Percentiles rank a stretch among this genome's conserved stretches.
Conservation (phyloP, 92 coral and sea anemone genomes). For the Bergia puertoricense region DNA sequence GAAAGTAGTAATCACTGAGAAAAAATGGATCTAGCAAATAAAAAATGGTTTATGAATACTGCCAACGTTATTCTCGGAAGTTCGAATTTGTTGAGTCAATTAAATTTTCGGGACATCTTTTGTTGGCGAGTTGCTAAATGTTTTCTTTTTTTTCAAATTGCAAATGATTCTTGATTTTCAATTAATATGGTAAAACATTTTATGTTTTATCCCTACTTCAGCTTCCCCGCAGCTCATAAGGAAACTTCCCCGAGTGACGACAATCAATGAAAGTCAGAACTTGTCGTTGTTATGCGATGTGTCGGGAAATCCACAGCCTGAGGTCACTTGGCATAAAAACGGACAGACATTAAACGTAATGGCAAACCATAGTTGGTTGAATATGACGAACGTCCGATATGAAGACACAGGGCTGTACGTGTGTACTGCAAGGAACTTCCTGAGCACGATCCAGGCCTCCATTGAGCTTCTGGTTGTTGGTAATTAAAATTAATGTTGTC, state of each 20-base stretch:
- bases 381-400: constrained; percentile 31
- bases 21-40: neutral
- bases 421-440: constrained; percentile 42
- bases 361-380: constrained; percentile 28
- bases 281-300: constrained; percentile 25
- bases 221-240: constrained; percentile 42
- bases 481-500: neutral
- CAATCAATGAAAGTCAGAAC: constrained; percentile 38
- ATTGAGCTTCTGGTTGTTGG: constrained; percentile 47
- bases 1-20: neutral
- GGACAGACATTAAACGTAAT: constrained; percentile 16
- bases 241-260: constrained; percentile 28
- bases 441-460: constrained; percentile 25
- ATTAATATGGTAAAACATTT: neutral
- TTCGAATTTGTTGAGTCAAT: neutral
- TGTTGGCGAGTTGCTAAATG: neutral
- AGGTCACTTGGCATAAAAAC: constrained; percentile 49
- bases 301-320: constrained; percentile 49
- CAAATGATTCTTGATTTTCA: too few species aligned
- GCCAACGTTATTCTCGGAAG: neutral
- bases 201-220: neutral
- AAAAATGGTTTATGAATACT: too few species aligned
- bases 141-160: too few species aligned
- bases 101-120: neutral
- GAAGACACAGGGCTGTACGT: constrained; percentile 43